Base-by-base conservation (phyloP, 2,797 vertebrate species). In the Pyrocephalus nanus region DNA sequence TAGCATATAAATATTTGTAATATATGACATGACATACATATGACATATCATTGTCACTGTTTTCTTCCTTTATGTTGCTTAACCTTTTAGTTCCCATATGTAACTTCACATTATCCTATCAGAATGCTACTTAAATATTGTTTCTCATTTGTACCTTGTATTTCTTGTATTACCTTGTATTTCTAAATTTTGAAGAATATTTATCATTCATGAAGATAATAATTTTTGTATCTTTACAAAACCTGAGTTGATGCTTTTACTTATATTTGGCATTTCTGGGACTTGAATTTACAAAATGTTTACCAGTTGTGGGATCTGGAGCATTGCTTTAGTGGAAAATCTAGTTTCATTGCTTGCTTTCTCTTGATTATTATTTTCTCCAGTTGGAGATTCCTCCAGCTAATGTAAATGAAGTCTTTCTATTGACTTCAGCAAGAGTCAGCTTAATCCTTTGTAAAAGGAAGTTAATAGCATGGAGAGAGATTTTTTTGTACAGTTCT, bases 41-140 rank as follows among this genome's bases (percentile, higher is more conserved):
- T 50, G 16, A 53, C 12, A 32, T 65, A 71, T n/a, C 9, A 45
- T 26, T 29, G 10, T 45, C 70, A 34, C 27, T 69, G 11, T 69
- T 67, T 78, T 84, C 26, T 81, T 95, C 61, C 34, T 85, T 81
- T 93, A n/a, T 57, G 34, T 74, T 92, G 29, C 15, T 93, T 76
- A 84, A 78, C 36, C 23, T 90, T 77, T 86, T 48, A 42, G 32
- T 79, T 90, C 34, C 29, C 19, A 1, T 66, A 32, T 50, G 23
- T 71, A 64, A 89, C 1, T 15, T 83, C 53, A 71, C 22, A 72
- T 69, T 42, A 85, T 77, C 32, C 45, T 79, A 30, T 57, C 34
- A 74, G 54, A 95, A 73, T 74, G 27, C 74, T 85, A 25, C 34
- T 82, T 71, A 86, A 75, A 61, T 75, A 60, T 51, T 74, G 23